These are phyloP conservation scores for Lophotis ruficrista DNA, from an alignment of 2,113 vertebrate genomes.

Conservation along the genomic window DNA sequence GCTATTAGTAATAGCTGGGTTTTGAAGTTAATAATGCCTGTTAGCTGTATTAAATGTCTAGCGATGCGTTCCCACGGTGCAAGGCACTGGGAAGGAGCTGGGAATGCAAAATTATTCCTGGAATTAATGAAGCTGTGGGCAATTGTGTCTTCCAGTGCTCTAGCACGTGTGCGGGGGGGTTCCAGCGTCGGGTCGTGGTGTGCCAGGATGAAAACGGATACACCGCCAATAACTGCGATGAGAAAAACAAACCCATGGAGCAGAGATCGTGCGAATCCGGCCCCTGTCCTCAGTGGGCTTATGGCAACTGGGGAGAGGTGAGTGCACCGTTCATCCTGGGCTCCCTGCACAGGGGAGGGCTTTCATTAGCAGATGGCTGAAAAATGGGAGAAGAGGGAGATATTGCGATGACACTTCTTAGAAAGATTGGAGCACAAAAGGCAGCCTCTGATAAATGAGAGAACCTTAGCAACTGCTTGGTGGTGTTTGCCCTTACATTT, in stretches of 20 bases:
- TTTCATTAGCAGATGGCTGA: not conserved
- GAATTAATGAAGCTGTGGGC: not conserved
- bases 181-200: conserved; percentile 96
- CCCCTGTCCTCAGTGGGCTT: conserved; percentile 94
- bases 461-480: not conserved
- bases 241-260: conserved; percentile 87
- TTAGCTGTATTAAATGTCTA: conserved; percentile 1
- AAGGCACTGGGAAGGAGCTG: not conserved
- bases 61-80: not conserved
- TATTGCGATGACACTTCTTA: not conserved
- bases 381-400: not conserved
- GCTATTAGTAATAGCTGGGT: not conserved
- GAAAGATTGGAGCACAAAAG: not conserved
- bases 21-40: conserved; percentile 15
- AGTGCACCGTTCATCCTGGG: conserved; percentile 51
- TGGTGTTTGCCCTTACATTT: not conserved
- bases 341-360: not conserved
- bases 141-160: conserved; percentile 86
- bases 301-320: conserved; percentile 90
- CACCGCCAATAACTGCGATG: conserved; percentile 86
- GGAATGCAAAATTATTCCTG: not conserved
- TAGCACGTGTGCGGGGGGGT: conserved; percentile 94
- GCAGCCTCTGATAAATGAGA: not conserved
- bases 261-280: conserved; percentile 93
- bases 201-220: conserved; percentile 98